Base-by-base conservation (phyloP, 1,140 invertebrate genomes). In the Gyrodactylus salaris region DNA sequence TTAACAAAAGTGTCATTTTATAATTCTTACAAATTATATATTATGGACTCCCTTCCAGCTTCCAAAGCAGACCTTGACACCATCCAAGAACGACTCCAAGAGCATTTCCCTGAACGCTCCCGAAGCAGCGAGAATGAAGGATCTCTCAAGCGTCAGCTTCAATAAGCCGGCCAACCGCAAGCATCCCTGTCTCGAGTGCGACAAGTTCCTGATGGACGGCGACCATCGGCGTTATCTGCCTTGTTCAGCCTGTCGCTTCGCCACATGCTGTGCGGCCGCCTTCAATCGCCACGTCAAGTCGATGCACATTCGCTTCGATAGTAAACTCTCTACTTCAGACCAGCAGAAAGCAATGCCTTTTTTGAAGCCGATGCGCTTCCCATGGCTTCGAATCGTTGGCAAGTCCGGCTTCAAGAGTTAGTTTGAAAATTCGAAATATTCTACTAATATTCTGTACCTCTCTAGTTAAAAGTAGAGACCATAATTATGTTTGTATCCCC, bases 181-280 rank as follows among this genome's bases (percentile, higher is more conserved):
- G 25, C 26, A 24, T 24, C 21, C 25, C 21, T 71, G 70, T 71
- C 21, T 71, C 1, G 70, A 71, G 26, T 71, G 70, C n/a, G 70
- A 25, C 16, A 25, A 71, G 20, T 69, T 21, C 24, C 23, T 69
- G 7, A 69, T 69, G 20, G 20, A 69, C 21, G 23, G 23, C 24
- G 16, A 24, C 25, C 2, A 7, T 71, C 21, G 70, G 1, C n/a
- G 70, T 1, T 71, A 71, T 71, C 23, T 71, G 1, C 70, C 70
- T 20, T 71, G 70, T 25, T 71, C 70, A 1, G 70, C 25, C 1
- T 71, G 70, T n/a, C 70, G 24, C 1, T 71, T 71, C n/a, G 70
- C 70, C 16, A 71, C 21, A 20, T 71, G 70, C 24, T 71, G 70
- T 71, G 70, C 70, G 20, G 70, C 21, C 25, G n/a, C 70, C 1